Base-by-base conservation (phyloP, 2,888 invertebrate species). In the Cetonia aurata region DNA sequence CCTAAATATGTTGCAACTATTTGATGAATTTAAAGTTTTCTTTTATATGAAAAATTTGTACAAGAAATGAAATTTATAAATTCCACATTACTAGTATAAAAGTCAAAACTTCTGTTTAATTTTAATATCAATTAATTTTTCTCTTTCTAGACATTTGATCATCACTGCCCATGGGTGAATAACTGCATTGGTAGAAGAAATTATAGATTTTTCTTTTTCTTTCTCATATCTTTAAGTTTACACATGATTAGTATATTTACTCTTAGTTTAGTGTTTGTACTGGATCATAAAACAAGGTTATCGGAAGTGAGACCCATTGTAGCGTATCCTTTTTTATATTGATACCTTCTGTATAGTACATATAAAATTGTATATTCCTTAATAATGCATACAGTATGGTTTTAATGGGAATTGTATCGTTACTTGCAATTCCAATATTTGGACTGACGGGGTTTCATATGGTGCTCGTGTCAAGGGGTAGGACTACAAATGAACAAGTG, bases 401-500 rank as follows among this genome's bases (percentile, higher is more conserved):
- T 77, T 91, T 98, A 82, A 95, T 98, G 93, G 94, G 93, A 77
- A 89, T 98, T 79, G 96, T 98, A 82, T 92, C 93, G 41, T 85
- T 99, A 75, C 88, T 99, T 79, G 93, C 97, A 81, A 95, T 99
- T 83, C 99, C 99, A 73, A 97, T 99, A 79, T 93, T 97, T 85
- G 99, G 99, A 77, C 88, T 99, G 82, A 98, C 99, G 72, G 96
- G 96, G 73, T 99, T 99, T 87, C 99, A 99, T 86, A 93, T 98
- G 88, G 94, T 99, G 80, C 89, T 99, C 77, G 98, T 99, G 67
- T 94, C 96, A 33, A 88, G 98, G 73, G 99, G 99, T 46, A 90
- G 99, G 76, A 99, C 99, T 70, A 99, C 99, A 75, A 99, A 99
- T 86, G 99, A 99, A 87, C 99, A 99, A 89, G 99, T 99, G 73